These are phyloP conservation scores for Halocynthia roretzi DNA, from an alignment of 23 tunicate species.

Conservation along the genomic window DNA sequence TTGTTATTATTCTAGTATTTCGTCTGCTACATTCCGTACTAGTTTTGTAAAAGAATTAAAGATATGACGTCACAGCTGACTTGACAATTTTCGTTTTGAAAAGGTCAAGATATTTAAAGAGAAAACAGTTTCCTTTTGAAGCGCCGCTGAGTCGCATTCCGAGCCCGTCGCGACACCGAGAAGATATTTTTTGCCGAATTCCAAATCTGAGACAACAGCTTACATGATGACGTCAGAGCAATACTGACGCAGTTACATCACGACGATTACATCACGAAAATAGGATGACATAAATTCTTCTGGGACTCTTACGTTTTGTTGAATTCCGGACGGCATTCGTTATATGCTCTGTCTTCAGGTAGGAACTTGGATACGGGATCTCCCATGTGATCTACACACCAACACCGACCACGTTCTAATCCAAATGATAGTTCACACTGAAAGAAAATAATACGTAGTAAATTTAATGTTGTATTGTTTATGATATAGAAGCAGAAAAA, in stretches of 20 bases:
- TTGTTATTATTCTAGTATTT: too few relatives aligned
- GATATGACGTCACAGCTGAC: too few relatives aligned
- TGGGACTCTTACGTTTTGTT: background rate
- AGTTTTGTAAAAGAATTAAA: too few relatives aligned
- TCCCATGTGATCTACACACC: slow-evolving; percentile 3
- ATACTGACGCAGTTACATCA: too few relatives aligned
- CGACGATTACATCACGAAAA: too few relatives aligned
- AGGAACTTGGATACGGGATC: slow-evolving; percentile 2
- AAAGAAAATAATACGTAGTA: background rate
- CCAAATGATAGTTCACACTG: slow-evolving; percentile 8
- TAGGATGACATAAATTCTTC: too few relatives aligned
- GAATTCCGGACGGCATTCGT: slow-evolving; percentile 1
- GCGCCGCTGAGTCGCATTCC: too few relatives aligned
- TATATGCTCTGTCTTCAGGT: background rate
- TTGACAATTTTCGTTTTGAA: too few relatives aligned
- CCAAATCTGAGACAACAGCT: background rate
- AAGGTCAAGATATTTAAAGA: too few relatives aligned
- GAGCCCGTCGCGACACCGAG: too few relatives aligned
- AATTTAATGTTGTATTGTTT: background rate
- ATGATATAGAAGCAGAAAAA: background rate
- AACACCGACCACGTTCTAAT: slow-evolving; percentile 6
- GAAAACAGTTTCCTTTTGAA: too few relatives aligned
- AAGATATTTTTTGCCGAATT: background rate
- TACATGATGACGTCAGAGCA: background rate
- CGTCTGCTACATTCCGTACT: too few relatives aligned